Evolutionary conservation across 92 coral and sea anemone species (phyloP).

Genomic region (Muricea muricata): DNA sequence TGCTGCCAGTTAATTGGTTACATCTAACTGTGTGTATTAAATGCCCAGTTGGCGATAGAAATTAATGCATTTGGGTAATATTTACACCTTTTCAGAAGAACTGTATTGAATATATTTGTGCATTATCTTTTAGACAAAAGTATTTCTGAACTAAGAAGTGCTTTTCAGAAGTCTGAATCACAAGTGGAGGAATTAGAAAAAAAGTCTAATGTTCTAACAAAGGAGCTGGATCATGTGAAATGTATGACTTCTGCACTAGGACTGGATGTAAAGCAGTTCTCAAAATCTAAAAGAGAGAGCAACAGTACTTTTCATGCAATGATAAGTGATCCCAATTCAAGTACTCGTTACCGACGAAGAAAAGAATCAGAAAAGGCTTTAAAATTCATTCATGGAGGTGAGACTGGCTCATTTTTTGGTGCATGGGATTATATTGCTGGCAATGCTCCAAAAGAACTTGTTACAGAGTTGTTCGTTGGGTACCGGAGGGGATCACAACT

Average conservation of each 20-base stretch:
- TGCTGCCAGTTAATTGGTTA: no score
- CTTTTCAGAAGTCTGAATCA: conserved; percentile 41
- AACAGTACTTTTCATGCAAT: conserved; percentile 29
- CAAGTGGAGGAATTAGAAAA: conserved; percentile 29
- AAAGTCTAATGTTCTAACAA: conserved; percentile 23
- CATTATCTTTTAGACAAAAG: conserved; percentile 4
- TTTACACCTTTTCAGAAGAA: no score
- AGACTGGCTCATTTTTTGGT: conserved; percentile 63
- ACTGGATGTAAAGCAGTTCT: conserved; percentile 16
- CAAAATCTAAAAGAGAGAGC: conserved; percentile 54
- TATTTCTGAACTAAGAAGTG: conserved; percentile 39
- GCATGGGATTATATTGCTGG: conserved; percentile 73
- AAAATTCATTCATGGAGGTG: conserved; percentile 67
- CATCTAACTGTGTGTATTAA: no score
- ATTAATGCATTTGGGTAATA: no score
- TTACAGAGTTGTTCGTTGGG: conserved; percentile 51
- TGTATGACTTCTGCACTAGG: conserved; percentile 20
- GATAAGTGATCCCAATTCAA: conserved; percentile 47
- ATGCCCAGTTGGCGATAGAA: no score
- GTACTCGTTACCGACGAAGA: conserved; percentile 65
- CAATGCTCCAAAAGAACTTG: conserved; percentile 73
- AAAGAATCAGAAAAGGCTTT: conserved; percentile 67
- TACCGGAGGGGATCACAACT: conserved; percentile 65
- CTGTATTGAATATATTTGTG: no score
- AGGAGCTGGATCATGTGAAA: conserved; percentile 58